Percentiles rank a stretch among this genome's conserved stretches.
These are phyloP conservation scores for Odontophorus gujanensis DNA, from an alignment of 2,113 vertebrate species.

Conservation along the genomic window DNA sequence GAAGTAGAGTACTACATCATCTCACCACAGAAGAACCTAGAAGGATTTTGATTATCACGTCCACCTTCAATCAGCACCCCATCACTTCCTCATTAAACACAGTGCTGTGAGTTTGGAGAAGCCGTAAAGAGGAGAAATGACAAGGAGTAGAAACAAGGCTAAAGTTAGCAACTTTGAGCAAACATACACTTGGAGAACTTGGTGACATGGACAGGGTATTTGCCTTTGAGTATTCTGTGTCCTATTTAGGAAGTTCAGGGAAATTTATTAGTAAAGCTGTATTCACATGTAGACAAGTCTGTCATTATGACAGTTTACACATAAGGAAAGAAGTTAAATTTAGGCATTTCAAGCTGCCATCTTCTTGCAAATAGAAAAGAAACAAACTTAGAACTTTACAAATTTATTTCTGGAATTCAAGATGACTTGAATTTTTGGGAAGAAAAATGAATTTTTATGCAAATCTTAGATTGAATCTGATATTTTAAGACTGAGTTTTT, in stretches of 20 bases:
- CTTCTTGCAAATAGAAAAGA: background rate
- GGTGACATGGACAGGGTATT: background rate
- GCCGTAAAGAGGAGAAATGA: background rate
- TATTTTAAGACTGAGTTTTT: background rate
- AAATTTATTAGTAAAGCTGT: background rate
- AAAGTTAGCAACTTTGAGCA: background rate
- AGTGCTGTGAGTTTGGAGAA: background rate
- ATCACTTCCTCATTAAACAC: background rate
- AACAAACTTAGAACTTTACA: background rate
- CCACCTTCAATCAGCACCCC: background rate
- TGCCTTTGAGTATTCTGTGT: background rate
- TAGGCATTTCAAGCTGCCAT: background rate
- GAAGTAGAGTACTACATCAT: background rate
- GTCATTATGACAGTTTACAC: background rate
- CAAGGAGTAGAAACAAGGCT: background rate
- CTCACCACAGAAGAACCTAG: background rate
- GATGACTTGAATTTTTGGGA: background rate
- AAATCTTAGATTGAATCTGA: background rate
- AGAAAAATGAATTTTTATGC: background rate
- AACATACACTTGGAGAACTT: background rate
- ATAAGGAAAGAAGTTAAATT: background rate
- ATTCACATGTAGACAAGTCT: background rate
- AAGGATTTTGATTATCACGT: background rate
- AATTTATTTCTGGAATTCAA: background rate
- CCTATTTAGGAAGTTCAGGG: background rate